Base-by-base conservation (phyloP, 2,888 invertebrate species). In the Fabriciana adippe region DNA sequence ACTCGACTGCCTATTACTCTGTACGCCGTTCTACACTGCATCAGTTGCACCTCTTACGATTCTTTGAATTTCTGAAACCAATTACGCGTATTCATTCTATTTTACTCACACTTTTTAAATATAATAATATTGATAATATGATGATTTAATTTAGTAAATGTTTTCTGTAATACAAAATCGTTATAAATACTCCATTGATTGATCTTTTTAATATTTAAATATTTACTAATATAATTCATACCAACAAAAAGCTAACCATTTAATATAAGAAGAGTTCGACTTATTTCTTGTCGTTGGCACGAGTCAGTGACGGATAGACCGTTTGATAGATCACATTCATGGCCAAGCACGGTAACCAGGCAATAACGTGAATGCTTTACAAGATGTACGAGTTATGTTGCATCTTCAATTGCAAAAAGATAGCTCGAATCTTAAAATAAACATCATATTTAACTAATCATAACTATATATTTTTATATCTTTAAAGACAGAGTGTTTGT, bases 1-100 rank as follows among this genome's bases (percentile, higher is more conserved):
- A 86, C 63, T 68, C 65, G 70, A 48, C 57, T 57, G 62, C 70
- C 61, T 64, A 64, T 63, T 68, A 56, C 82, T 81, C 72, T 75
- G 41, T 11, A 51, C 51, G 15, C 41, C 50, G 51, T 41, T 50
- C 61, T 41, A 3, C 72, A 70, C 71, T 70, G 80, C 82, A 79
- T 79, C 78, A 51, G 78, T 14, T 69, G 69, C 73, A 70, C 68
- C 65, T 72, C 66, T 56, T 66, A 26, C 72, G 70, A 70, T 69
- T 69, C 50, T 68, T 41, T 63, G 73, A 71, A 70, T 73, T 74
- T 72, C 73, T 70, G 71, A 71, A 71, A 74, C 74, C 71, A 75
- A 73, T 74, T 74, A 69, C 45, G 3, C 15, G 45, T 8, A 14
- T 45, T 18, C 5, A 50, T 14, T 51, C 35, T 31, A 21, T 60